Evolutionary conservation across 2,888 invertebrate species (phyloP), one percentile per base, ranked within the genome.

Genomic region (Apamea sordens): DNA sequence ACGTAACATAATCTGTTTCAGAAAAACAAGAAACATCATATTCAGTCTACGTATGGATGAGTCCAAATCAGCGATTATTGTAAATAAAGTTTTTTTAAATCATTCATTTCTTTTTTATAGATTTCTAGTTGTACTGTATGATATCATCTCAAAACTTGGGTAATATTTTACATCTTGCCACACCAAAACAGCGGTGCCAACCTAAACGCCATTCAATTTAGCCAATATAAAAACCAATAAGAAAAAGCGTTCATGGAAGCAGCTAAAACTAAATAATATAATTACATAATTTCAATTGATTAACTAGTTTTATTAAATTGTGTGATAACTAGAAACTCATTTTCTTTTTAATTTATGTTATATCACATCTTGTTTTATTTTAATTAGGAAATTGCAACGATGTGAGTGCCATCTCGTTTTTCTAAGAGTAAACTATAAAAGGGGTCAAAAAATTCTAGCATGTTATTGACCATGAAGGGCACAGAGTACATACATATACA

Each of bases 211-310:
- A 70, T 88, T 77, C 71, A 84, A 67, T 77, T 59, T 72, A 82
- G 90, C 94, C 94, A 94, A 93, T 91, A 75, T 86, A 79, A 88
- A 68, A 89, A 79, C 76, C 76, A 86, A 85, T 67, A 63, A 76
- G 50, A 63, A 61, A 18, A 64, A 78, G 90, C 90, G 85, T 95
- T 94, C 92, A 91, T 88, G 84, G 90, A 90, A 90, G 69, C 47
- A 85, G 92, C 73, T 92, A 82, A 28, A 44, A 41, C 28, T 21
- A 50, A 65, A 47, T 13, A 59, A 36, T 56, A 1, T 21, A 77
- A 44, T 63, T 74, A 41, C n/a, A 56, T 77, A n/a, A 77, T 71
- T 67, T n/a, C 28, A 64, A 47, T 28, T 50, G 18, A 28, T 47
- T 56, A 15, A 18, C 1, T 15, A 36, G 6, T 24, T 41, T 77